Percentiles rank a stretch among this genome's conserved stretches.
phyloP scores from a whole-genome alignment of 2,888 invertebrate species.

The Xestia rhomboidea region DNA sequence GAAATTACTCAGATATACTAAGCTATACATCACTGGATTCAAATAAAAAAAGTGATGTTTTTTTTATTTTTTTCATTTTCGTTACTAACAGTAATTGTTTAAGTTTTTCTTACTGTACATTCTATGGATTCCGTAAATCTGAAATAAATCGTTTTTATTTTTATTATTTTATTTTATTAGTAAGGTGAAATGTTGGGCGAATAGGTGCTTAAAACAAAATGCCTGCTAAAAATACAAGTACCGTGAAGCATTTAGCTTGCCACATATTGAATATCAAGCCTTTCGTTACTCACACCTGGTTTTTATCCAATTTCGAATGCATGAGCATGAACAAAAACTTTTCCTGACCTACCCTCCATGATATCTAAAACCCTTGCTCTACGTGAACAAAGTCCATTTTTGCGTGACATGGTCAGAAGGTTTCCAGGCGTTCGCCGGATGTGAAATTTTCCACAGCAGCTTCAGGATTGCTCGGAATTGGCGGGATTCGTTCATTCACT shows the following conservation, averaged over 20 bases:
- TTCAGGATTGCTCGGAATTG: constrained; percentile 76
- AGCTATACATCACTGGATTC: constrained; percentile 39
- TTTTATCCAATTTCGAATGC: constrained; percentile 48
- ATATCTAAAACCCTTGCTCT: constrained; percentile 47
- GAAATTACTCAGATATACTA: constrained; percentile 59
- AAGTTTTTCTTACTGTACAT: too few species aligned
- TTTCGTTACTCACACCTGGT: constrained; percentile 48
- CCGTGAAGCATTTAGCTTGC: constrained; percentile 12
- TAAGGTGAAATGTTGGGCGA: not conserved
- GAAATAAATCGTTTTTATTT: too few species aligned
- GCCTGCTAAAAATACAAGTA: constrained; percentile 20
- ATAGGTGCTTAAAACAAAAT: constrained; percentile 6
- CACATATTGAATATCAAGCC: constrained; percentile 44
- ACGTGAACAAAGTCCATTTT: constrained; percentile 70
- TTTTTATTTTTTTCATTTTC: too few species aligned
- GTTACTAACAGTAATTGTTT: too few species aligned
- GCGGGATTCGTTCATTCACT: constrained; percentile 78
- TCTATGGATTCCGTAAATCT: too few species aligned
- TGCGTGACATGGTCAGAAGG: constrained; percentile 67
- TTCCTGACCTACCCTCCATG: constrained; percentile 35
- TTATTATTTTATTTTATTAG: too few species aligned
- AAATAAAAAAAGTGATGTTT: constrained; percentile 31
- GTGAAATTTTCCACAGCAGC: constrained; percentile 86
- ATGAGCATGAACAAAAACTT: constrained; percentile 34
- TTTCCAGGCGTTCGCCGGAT: constrained; percentile 77